Evolutionary conservation across 2,888 invertebrate genomes (phyloP).

Genomic region (Hemistola chrysoprasaria): DNA sequence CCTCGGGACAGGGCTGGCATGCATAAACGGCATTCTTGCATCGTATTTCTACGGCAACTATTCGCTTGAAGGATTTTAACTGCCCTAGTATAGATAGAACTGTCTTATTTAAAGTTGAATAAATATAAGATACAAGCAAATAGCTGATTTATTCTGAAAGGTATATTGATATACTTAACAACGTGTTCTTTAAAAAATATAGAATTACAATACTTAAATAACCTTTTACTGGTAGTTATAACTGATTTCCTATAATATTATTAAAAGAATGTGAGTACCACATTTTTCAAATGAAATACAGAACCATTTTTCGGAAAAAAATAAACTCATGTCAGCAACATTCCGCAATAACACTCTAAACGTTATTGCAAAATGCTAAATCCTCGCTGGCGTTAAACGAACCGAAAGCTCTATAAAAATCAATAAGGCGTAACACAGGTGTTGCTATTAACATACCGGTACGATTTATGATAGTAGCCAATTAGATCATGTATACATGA

Average conservation of each 20-base stretch:
- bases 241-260: no score
- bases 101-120: no score
- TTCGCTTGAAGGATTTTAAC: constrained; percentile 54
- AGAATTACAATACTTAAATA: no score
- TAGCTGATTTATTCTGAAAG: no score
- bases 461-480: constrained; percentile 7
- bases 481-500: constrained; percentile 7
- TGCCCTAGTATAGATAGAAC: constrained; percentile 40
- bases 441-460: constrained; percentile 1
- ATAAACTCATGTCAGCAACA: neutral
- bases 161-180: no score
- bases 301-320: no score
- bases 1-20: constrained; percentile 1
- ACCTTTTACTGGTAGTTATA: no score
- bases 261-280: no score
- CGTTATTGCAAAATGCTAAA: constrained; percentile 8
- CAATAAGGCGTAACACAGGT: constrained; percentile 58
- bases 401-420: constrained; percentile 45
- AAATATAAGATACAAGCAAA: no score
- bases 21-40: constrained; percentile 10
- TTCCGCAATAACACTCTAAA: constrained; percentile 3
- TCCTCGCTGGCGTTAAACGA: constrained; percentile 37
- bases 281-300: no score
- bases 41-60: constrained; percentile 49
- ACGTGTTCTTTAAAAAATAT: no score